Percentiles rank a stretch among this genome's conserved stretches.
phyloP scores from a whole-genome alignment of 2,888 invertebrate species.

The Parnassius apollo region DNA sequence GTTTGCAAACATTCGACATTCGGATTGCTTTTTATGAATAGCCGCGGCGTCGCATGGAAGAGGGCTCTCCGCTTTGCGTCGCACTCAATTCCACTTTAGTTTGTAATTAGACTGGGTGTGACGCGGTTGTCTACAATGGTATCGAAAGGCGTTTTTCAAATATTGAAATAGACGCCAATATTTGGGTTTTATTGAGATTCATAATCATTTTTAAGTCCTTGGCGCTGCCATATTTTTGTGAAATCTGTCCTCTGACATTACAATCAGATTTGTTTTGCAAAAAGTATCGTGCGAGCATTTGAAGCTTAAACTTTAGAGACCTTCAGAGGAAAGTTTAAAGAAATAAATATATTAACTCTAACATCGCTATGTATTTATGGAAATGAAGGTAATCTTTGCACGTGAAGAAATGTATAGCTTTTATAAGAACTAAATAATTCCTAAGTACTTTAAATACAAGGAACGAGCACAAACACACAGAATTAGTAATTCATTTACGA shows the following conservation, averaged over 20 bases:
- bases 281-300: not conserved
- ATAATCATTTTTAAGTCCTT: too few relatives aligned
- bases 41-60: slow-evolving; percentile 31
- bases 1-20: slow-evolving; percentile 50
- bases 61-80: slow-evolving; percentile 37
- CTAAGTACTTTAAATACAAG: too few relatives aligned
- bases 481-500: too few relatives aligned
- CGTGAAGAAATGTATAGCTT: too few relatives aligned
- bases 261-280: not conserved
- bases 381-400: too few relatives aligned
- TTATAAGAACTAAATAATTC: too few relatives aligned
- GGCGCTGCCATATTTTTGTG: too few relatives aligned
- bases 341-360: too few relatives aligned
- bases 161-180: slow-evolving; percentile 21
- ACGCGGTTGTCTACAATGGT: not conserved
- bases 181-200: not conserved
- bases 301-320: not conserved
- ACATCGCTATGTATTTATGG: too few relatives aligned
- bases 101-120: slow-evolving; percentile 35
- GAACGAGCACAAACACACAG: too few relatives aligned
- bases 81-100: slow-evolving; percentile 37
- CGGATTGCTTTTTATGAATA: slow-evolving; percentile 41
- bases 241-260: too few relatives aligned
- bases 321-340: not conserved
- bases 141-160: slow-evolving; percentile 11